These are phyloP conservation scores for Salvelinus sp. DNA, from an alignment of 2,113 vertebrate genomes.

Conservation along the genomic window DNA sequence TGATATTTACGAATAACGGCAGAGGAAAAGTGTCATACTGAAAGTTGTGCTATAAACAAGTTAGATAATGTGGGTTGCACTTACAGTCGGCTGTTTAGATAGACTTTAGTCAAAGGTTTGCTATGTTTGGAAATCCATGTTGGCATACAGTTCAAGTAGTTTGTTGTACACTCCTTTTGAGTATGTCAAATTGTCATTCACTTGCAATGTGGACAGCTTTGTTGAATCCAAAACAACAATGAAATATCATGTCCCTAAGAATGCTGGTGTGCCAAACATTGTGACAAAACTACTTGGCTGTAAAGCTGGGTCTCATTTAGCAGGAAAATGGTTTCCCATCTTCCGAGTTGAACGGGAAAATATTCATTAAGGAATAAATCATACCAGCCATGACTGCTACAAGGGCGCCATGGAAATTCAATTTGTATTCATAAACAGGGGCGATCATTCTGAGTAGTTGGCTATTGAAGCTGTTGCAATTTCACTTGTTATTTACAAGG, in stretches of 20 bases:
- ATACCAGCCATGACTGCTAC: constrained; percentile 75
- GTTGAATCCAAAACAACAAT: constrained; percentile 48
- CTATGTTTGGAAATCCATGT: too few species aligned
- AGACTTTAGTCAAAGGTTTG: not conserved
- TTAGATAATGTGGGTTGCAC: constrained; percentile 9
- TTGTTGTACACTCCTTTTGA: not conserved
- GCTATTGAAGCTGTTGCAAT: constrained; percentile 55
- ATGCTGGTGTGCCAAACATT: constrained; percentile 58
- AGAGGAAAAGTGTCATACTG: constrained; percentile 16
- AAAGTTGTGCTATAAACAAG: not conserved
- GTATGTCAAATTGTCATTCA: not conserved
- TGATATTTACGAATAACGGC: constrained; percentile 47
- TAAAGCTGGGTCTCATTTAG: constrained; percentile 63
- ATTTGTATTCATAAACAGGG: constrained; percentile 77
- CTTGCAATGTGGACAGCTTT: constrained; percentile 38
- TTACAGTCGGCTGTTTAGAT: not conserved
- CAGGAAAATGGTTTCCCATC: constrained; percentile 66
- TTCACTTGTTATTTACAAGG: constrained; percentile 69
- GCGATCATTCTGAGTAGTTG: constrained; percentile 71
- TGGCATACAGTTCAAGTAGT: too few species aligned
- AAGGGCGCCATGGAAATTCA: constrained; percentile 66
- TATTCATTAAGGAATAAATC: constrained; percentile 76
- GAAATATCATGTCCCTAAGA: constrained; percentile 34
- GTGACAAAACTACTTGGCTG: constrained; percentile 45
- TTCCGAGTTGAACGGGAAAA: constrained; percentile 63